phyloP scores from a whole-genome alignment of 1,140 invertebrate species.

The Pomacea maculata region DNA sequence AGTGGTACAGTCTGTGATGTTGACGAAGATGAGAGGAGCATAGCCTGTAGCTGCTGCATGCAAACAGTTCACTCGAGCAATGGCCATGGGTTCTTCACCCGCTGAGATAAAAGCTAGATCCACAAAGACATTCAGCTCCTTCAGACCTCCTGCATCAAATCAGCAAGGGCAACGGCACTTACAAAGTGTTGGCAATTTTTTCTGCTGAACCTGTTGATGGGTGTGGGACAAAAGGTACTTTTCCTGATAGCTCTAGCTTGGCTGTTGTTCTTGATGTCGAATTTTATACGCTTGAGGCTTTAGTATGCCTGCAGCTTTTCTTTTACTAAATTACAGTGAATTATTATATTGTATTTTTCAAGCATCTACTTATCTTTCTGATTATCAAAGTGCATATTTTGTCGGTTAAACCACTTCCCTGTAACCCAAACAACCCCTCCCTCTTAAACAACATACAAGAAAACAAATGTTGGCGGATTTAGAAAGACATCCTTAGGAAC shows the following conservation, averaged over 20 bases:
- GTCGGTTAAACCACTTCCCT: no score
- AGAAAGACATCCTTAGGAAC: no score
- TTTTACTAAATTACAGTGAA: background rate
- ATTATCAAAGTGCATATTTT: no score
- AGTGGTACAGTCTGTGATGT: background rate
- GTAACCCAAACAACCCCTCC: no score
- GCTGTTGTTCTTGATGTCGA: background rate
- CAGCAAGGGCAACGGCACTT: background rate
- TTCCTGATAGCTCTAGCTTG: background rate
- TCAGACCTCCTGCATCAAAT: conserved; percentile 35
- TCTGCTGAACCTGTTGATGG: background rate
- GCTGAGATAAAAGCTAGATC: conserved; percentile 59
- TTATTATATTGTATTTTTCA: no score
- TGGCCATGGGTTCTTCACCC: conserved; percentile 55
- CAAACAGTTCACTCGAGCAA: conserved; percentile 50
- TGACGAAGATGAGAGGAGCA: conserved; percentile 56
- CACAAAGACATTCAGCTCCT: conserved; percentile 61
- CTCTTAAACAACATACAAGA: no score
- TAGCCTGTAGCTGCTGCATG: conserved; percentile 57
- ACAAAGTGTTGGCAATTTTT: background rate
- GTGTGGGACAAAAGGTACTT: background rate
- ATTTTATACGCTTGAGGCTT: background rate
- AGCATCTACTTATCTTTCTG: no score
- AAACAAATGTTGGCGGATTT: no score
- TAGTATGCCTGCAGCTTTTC: background rate